Evolutionary conservation across 2,797 vertebrate species (phyloP).

Genomic region (Hoplostethus mediterraneus): DNA sequence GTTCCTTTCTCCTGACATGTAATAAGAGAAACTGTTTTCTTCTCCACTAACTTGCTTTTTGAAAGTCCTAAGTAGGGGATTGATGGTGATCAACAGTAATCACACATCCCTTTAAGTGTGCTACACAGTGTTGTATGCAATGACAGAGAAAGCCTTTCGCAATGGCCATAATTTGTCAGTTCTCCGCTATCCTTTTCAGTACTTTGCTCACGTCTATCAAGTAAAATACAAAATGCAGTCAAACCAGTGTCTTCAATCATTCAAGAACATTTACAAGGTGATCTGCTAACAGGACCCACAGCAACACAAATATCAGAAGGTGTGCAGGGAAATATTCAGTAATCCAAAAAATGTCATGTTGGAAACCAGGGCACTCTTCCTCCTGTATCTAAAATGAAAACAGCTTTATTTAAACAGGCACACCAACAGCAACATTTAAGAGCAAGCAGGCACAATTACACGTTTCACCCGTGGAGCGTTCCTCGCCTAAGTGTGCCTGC

Average conservation of each 20-base stretch:
- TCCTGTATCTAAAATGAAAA: not conserved
- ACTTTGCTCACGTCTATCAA: not conserved
- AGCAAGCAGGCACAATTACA: conserved; percentile 11
- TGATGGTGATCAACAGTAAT: not conserved
- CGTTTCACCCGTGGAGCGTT: conserved; percentile 1
- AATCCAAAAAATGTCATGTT: conserved; percentile 5
- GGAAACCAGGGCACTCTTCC: conserved; percentile 27
- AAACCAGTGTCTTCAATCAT: conserved; percentile 7
- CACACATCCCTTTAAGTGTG: not conserved
- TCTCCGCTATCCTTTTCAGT: too few species aligned
- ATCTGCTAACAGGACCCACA: conserved; percentile 14
- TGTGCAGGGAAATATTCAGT: conserved; percentile 33
- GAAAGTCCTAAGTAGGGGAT: not conserved
- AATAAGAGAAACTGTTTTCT: too few species aligned
- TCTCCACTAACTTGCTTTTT: not conserved
- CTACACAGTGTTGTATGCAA: not conserved
- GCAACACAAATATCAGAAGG: conserved; percentile 29
- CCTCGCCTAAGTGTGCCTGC: conserved; percentile 4
- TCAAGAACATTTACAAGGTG: not conserved
- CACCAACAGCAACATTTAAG: conserved; percentile 8
- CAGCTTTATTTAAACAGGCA: not conserved
- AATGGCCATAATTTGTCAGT: not conserved
- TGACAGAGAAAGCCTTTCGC: not conserved
- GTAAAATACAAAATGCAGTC: not conserved
- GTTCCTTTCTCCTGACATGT: too few species aligned